phyloP scores from a whole-genome alignment of 2,113 vertebrate species.

The Rhineura floridana region DNA sequence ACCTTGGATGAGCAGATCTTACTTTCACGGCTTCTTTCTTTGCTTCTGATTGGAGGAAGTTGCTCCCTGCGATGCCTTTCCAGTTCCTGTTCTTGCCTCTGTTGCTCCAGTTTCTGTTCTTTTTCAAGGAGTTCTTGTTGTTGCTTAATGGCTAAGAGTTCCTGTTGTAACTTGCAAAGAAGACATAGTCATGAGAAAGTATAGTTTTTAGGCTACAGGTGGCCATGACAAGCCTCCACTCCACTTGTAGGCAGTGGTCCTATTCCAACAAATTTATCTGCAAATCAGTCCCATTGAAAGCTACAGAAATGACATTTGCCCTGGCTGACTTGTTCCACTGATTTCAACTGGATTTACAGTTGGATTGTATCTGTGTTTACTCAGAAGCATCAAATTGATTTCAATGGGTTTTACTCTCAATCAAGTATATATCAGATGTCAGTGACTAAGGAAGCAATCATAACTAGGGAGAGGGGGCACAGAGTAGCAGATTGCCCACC shows the following conservation, averaged over 20 bases:
- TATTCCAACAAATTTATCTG: background rate
- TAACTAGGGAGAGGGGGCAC: no score
- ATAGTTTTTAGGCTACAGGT: constrained; percentile 63
- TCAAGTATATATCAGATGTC: background rate
- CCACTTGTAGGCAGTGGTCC: background rate
- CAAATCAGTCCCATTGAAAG: background rate
- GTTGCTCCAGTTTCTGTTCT: constrained; percentile 95
- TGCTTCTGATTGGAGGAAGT: constrained; percentile 88
- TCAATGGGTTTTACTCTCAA: background rate
- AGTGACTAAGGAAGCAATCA: background rate
- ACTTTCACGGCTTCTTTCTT: constrained; percentile 96
- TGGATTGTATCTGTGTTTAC: background rate
- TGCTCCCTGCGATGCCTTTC: constrained; percentile 92
- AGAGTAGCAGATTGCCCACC: no score
- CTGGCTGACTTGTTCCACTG: background rate
- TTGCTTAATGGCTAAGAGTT: constrained; percentile 96
- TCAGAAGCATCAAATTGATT: background rate
- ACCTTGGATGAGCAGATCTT: constrained; percentile 73
- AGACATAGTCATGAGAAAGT: constrained; percentile 79
- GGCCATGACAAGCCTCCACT: constrained; percentile 37
- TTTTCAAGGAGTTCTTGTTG: constrained; percentile 96
- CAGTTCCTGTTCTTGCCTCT: constrained; percentile 93
- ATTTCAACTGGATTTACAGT: background rate
- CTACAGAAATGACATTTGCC: background rate
- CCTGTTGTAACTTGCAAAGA: constrained; percentile 94